These are phyloP conservation scores for Argentina silus DNA, from an alignment of 2,797 vertebrate species.

Conservation along the genomic window DNA sequence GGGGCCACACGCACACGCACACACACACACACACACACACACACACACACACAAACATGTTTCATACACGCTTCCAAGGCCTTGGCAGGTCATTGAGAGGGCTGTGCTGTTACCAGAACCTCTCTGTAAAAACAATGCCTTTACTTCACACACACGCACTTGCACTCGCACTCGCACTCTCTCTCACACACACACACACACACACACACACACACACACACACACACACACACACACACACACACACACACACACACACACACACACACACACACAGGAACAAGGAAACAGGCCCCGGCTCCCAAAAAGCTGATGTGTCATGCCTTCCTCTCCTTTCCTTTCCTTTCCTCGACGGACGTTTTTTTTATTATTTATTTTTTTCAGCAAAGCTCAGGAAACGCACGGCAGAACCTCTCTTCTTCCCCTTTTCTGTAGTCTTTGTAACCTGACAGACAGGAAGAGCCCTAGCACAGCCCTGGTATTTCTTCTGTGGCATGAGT, in stretches of 20 bases:
- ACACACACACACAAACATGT: slow-evolving; percentile 15
- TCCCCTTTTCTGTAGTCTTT: slow-evolving; percentile 43
- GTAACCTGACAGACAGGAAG: slow-evolving; percentile 14
- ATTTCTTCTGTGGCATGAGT: neutral
- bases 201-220: slow-evolving; percentile 19
- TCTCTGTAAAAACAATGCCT: slow-evolving; percentile 31
- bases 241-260: slow-evolving; percentile 34
- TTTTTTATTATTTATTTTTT: no score
- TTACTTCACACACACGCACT: slow-evolving; percentile 22
- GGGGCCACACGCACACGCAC: slow-evolving; percentile 23
- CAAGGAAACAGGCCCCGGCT: slow-evolving; percentile 68
- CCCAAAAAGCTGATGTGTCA: slow-evolving; percentile 84
- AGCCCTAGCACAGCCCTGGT: neutral
- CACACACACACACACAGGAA: slow-evolving; percentile 13
- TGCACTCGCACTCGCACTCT: neutral
- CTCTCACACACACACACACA: slow-evolving; percentile 15
- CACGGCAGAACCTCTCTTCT: slow-evolving; percentile 50
- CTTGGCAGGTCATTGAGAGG: slow-evolving; percentile 30
- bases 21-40: slow-evolving; percentile 6
- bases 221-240: slow-evolving; percentile 26
- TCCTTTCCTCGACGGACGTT: slow-evolving; percentile 29
- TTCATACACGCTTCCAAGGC: slow-evolving; percentile 21
- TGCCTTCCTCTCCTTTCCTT: slow-evolving; percentile 69
- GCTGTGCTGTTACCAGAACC: slow-evolving; percentile 23
- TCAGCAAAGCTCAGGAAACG: neutral